These are phyloP conservation scores for Palythoa grandis DNA, from an alignment of 92 coral and sea anemone species.

Conservation along the genomic window DNA sequence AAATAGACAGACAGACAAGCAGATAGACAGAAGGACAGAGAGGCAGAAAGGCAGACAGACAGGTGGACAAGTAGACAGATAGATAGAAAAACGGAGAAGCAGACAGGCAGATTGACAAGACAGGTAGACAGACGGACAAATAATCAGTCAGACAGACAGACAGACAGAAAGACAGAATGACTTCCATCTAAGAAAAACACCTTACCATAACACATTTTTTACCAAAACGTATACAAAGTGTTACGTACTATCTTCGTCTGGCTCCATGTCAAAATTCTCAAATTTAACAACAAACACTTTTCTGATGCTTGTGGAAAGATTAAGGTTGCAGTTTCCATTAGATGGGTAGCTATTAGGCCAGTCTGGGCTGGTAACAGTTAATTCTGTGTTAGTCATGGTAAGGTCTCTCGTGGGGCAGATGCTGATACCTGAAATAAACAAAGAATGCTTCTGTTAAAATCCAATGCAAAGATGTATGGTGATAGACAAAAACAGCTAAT, in stretches of 20 bases:
- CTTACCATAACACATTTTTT: background rate
- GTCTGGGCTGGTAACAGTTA: conserved; percentile 1
- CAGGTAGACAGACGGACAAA: background rate
- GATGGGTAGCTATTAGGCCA: conserved; percentile 8
- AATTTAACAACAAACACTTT: conserved; percentile 29
- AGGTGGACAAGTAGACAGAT: background rate
- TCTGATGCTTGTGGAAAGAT: conserved; percentile 4
- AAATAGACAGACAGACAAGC: background rate
- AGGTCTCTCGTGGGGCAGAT: conserved; percentile 32
- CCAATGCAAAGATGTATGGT: too few species aligned
- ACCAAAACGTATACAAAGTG: background rate
- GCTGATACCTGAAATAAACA: conserved; percentile 14
- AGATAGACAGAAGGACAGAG: background rate
- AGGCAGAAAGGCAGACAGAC: background rate
- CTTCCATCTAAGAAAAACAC: background rate
- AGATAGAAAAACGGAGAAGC: background rate
- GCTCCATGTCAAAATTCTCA: conserved; percentile 14
- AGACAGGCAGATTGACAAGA: background rate
- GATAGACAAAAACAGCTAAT: too few species aligned
- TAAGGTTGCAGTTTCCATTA: background rate
- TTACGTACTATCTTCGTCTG: conserved; percentile 28
- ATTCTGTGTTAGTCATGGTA: background rate
- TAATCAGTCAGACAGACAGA: too few species aligned
- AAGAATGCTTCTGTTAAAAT: background rate
- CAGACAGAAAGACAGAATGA: too few species aligned